Percentiles rank a stretch among this genome's conserved stretches.
Conservation (phyloP, 2,888 invertebrate genomes). For the Listrodromus nycthemerus region DNA sequence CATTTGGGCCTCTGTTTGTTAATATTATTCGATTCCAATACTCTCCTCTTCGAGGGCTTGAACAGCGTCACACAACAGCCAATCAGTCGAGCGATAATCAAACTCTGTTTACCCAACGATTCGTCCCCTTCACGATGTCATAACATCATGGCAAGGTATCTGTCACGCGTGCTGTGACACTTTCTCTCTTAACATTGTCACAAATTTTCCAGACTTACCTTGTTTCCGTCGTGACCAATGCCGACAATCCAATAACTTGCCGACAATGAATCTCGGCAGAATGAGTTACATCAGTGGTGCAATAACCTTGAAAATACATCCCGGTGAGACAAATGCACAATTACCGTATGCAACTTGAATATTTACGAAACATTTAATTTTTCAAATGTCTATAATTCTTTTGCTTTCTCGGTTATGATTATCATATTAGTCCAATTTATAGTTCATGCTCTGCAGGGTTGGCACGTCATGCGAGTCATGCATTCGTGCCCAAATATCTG, state of each 20-base stretch:
- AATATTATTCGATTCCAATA: no score
- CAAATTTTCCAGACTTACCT: not conserved
- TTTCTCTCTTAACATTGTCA: not conserved
- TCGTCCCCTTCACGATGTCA: not conserved
- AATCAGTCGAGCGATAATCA: not conserved
- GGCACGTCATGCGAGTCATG: slow-evolving; percentile 69
- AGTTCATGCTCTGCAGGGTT: slow-evolving; percentile 41
- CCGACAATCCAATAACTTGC: slow-evolving; percentile 9
- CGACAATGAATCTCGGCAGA: slow-evolving; percentile 12
- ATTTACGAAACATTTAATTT: slow-evolving; percentile 11
- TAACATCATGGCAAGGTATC: not conserved
- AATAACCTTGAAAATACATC: slow-evolving; percentile 3
- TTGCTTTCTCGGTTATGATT: not conserved
- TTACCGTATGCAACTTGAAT: slow-evolving; percentile 21
- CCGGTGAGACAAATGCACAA: slow-evolving; percentile 41
- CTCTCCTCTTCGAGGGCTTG: no score
- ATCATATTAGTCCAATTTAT: not conserved
- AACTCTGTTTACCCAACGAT: not conserved
- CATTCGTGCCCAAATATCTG: slow-evolving; percentile 91
- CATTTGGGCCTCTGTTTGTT: no score
- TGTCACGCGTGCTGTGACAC: not conserved
- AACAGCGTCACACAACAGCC: not conserved
- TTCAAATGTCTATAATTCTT: not conserved
- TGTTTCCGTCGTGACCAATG: not conserved
- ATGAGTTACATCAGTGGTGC: not conserved